Evolutionary conservation across 2,888 invertebrate species (phyloP), one percentile per base, ranked within the genome.

Genomic region (Eurytoma adleriae): DNA sequence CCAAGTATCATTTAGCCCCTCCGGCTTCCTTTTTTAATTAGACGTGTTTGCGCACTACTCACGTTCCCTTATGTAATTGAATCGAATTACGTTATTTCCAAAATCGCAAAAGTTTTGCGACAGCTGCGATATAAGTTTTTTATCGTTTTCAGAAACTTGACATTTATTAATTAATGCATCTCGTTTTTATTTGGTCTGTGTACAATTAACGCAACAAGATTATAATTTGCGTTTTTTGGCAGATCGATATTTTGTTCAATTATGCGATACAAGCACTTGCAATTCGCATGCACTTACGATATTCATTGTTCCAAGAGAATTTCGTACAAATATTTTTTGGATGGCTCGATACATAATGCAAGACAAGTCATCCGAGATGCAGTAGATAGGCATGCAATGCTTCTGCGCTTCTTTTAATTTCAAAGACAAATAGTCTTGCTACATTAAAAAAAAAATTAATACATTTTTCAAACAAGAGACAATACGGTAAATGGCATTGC

Each of bases 331-430:
- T 40, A 62, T 62, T 64, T 78, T 78, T 59, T 27, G 72, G 67
- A 85, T 88, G 87, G 84, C 88, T 88, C 88, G 86, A 87, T 84
- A 85, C 84, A 85, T 81, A 81, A 81, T 71, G 81, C 80, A 85
- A 86, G 88, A 85, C 88, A 88, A 87, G 87, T 82, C 86, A 87
- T 85, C 85, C 80, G 62, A 56, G 76, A 73, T 73, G 52, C 10
- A 56, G 27, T 30, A 59, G 24, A 66, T 27, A 14, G 70, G 81
- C 81, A 81, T 81, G 78, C 48, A 71, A 64, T 30, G 59, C 70
- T 16, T 71, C 13, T 61, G 56, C 70, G 78, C 59, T 80, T 68
- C 12, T 72, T 7, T 56, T 14, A 69, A 73, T 59, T 30, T 16
- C 57, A 20, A 67, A 57, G 3, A 64, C 3, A 18, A 74, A 79